Base-by-base conservation (phyloP, 2,888 invertebrate species). In the Dicycla oo region DNA sequence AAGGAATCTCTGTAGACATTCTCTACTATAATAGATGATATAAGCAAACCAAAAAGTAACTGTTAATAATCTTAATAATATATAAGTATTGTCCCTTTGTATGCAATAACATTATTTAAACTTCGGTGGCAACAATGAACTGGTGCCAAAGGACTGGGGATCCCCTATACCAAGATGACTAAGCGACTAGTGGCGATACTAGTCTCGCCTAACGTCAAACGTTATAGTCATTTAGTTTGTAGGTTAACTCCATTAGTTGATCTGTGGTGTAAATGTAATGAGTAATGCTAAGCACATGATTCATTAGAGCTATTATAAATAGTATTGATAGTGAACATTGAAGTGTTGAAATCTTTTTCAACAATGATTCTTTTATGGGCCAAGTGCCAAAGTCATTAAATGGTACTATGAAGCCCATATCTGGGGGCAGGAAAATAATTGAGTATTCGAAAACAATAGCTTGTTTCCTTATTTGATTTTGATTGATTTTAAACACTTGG, bases 201-300 rank as follows among this genome's bases (percentile, higher is more conserved):
- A n/a, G 73, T 58, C 75, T 65, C 76, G 68, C 60, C 56, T 85
- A 85, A 80, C 76, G 75, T 68, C 75, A 73, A 58, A 74, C 64
- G 63, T 58, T 71, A 74, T 64, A 73, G 71, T 75, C 69, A 79
- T 73, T 72, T 67, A 60, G 72, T 68, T 76, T 75, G 38, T 83
- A 82, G 71, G 80, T 82, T 66, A 75, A 72, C 64, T 45, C 63
- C 62, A 71, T 82, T 82, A 74, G 71, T 64, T 69, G 49, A 68
- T 54, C 30, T n/a, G 72, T 60, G 26, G 43, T 54, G 63, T 47
- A 60, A 70, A 63, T 78, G 56, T 58, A 54, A 78, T 80, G 58
- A 80, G 69, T 56, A 69, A 69, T 66, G 43, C 26, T 20, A n/a
- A n/a, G n/a, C n/a, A 23, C 4, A 63, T 80, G 80, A 83, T 65